Percentiles rank a stretch among this genome's conserved stretches.
Conservation (phyloP, 2,113 vertebrate genomes). For the Pluvialis apricaria region DNA sequence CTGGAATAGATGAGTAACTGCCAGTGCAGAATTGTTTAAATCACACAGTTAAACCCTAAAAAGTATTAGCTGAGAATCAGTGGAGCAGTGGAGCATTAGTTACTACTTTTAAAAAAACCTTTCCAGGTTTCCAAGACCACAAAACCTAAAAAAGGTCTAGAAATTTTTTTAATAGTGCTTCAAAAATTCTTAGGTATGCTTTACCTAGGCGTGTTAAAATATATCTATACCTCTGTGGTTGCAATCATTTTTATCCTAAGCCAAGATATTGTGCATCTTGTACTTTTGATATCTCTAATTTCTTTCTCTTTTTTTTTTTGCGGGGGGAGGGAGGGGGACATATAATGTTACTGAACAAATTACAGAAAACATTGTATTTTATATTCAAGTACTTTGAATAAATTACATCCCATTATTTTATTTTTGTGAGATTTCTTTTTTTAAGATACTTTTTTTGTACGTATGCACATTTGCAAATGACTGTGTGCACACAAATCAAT, state of each 20-base stretch:
- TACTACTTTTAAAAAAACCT: not conserved
- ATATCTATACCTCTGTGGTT: not conserved
- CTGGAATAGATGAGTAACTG: not conserved
- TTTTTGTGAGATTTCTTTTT: not conserved
- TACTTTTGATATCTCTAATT: not conserved
- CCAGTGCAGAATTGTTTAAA: not conserved
- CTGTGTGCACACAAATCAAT: not conserved
- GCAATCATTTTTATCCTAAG: not conserved
- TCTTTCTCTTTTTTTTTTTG: not conserved
- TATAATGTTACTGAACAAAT: not conserved
- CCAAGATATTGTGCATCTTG: not conserved
- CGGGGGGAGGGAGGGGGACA: fast-evolving
- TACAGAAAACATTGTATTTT: not conserved
- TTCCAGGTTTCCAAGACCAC: not conserved
- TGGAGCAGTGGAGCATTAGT: not conserved
- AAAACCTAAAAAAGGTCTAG: not conserved
- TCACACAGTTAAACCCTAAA: not conserved
- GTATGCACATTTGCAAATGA: not conserved
- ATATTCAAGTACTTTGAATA: not conserved
- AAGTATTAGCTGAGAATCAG: not conserved
- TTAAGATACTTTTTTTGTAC: not conserved
- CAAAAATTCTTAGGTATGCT: not conserved
- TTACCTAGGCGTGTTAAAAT: not conserved
- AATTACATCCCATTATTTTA: not conserved
- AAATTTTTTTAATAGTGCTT: not conserved